Evolutionary conservation across 2,113 vertebrate genomes (phyloP).

Genomic region (Isurus oxyrinchus): DNA sequence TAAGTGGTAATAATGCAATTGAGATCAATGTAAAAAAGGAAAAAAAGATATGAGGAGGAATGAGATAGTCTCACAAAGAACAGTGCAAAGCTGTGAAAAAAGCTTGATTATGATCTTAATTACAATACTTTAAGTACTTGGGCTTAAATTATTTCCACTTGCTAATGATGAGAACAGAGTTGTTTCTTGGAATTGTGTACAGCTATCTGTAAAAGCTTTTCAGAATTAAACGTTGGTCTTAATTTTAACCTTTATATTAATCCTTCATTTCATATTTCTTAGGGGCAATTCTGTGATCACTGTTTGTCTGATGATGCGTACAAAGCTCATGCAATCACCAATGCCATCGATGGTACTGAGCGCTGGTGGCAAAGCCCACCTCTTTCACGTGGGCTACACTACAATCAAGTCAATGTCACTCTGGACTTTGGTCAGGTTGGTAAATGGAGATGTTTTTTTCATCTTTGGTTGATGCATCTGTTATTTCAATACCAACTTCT

Average conservation of each 20-base stretch:
- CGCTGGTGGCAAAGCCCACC: slow-evolving; percentile 96
- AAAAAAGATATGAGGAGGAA: background rate
- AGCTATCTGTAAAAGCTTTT: background rate
- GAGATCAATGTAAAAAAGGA: background rate
- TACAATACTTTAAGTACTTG: background rate
- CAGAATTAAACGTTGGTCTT: background rate
- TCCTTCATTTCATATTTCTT: slow-evolving; percentile 32
- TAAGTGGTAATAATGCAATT: background rate
- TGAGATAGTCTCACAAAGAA: background rate
- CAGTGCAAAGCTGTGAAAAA: background rate
- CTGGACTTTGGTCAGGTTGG: slow-evolving; percentile 88
- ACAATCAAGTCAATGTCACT: slow-evolving; percentile 82
- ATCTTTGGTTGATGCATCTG: background rate
- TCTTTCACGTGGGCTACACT: slow-evolving; percentile 72
- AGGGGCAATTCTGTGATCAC: slow-evolving; percentile 89
- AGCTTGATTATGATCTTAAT: background rate
- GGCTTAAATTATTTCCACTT: background rate
- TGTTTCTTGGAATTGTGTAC: background rate
- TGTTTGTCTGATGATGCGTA: slow-evolving; percentile 72
- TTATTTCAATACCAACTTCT: background rate
- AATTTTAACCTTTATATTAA: background rate
- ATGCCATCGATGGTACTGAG: slow-evolving; percentile 83
- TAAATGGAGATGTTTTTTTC: slow-evolving; percentile 27
- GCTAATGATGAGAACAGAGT: background rate
- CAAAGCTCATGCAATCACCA: slow-evolving; percentile 70